A percentile compares a stretch with the other conserved stretches of the same genome.
These are phyloP conservation scores for Habrosyne pyritoides DNA, from an alignment of 2,888 invertebrate species.

Conservation along the genomic window DNA sequence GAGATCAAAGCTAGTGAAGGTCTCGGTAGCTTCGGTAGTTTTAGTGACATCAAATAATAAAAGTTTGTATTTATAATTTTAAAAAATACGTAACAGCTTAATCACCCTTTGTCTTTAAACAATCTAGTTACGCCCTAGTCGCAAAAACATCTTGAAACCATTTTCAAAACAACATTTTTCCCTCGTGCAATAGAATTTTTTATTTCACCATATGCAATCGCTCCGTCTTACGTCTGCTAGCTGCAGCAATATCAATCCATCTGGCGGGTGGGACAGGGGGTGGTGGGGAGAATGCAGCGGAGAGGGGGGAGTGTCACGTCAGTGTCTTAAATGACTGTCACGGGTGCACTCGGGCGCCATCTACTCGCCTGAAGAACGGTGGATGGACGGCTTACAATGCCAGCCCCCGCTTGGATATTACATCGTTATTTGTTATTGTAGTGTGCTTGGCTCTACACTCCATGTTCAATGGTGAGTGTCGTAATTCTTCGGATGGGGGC, in stretches of 20 bases:
- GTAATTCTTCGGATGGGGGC: not conserved
- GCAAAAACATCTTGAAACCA: not conserved
- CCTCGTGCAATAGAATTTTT: slow-evolving; percentile 43
- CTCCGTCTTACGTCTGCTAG: slow-evolving; percentile 78
- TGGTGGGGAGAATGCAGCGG: slow-evolving; percentile 22
- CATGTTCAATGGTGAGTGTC: slow-evolving; percentile 15
- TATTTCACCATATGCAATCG: slow-evolving; percentile 76
- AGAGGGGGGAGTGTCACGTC: slow-evolving; percentile 67
- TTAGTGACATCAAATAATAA: too few species aligned
- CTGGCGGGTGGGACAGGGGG: slow-evolving; percentile 59
- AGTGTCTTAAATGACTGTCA: slow-evolving; percentile 83
- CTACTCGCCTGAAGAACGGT: slow-evolving; percentile 68
- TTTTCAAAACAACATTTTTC: slow-evolving; percentile 5
- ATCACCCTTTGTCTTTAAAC: too few species aligned
- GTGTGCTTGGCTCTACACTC: slow-evolving; percentile 45
- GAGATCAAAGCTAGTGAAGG: too few species aligned
- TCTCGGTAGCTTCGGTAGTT: too few species aligned
- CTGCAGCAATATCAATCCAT: slow-evolving; percentile 82
- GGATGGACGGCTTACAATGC: slow-evolving; percentile 72
- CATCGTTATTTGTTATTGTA: slow-evolving; percentile 74
- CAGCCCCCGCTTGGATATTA: slow-evolving; percentile 65
- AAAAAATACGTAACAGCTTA: too few species aligned
- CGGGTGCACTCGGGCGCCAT: slow-evolving; percentile 70
- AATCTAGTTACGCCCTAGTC: not conserved
- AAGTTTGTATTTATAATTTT: too few species aligned